Base-by-base conservation (phyloP, 2,113 vertebrate genomes). In the Probosciger aterrimus region DNA sequence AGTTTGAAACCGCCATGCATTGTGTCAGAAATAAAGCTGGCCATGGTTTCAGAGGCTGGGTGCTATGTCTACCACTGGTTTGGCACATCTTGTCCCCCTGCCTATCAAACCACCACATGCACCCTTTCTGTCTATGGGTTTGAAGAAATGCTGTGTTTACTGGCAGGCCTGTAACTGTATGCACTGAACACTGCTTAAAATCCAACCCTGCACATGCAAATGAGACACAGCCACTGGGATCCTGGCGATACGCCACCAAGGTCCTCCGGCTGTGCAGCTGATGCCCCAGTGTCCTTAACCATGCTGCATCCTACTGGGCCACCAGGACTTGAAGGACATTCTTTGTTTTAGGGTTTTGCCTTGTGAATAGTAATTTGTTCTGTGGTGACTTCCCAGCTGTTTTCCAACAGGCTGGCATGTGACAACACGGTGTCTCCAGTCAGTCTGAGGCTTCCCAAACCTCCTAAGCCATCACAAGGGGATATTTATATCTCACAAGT, bases 401-500 rank as follows among this genome's bases (percentile, higher is more conserved):
- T 96, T 94, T 90, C 47, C n/a, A 92, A 47, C 2, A 5, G 22
- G 11, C 47, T 86, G 37, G 70, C 35, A 37, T 52, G 60, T 81
- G 86, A 93, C 73, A 96, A 50, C 46, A 44, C 0, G 16, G 24
- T 65, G 92, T 86, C 95, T 97, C 92, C 92, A 86, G 83, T 78
- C 76, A 94, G 86, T 84, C 82, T 94, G 79, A 88, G 65, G 64
- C 67, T 53, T 86, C 37, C 39, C 23, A 94, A 91, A 93, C 30
- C 69, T 87, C 69, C 57, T 14, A 59, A 69, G 59, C 52, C 67
- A 31, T 55, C 52, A 95, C 46, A 92, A 88, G 52, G 7, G 82
- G 92, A 82, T 96, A 95, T 92, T 95, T 96, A 91, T 96, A 87
- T 92, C 65, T 92, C 89, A 79, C 41, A 85, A 5, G 5, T 84